These are phyloP conservation scores for Wasmannia auropunctata DNA, from an alignment of 1,140 invertebrate genomes.

Conservation along the genomic window DNA sequence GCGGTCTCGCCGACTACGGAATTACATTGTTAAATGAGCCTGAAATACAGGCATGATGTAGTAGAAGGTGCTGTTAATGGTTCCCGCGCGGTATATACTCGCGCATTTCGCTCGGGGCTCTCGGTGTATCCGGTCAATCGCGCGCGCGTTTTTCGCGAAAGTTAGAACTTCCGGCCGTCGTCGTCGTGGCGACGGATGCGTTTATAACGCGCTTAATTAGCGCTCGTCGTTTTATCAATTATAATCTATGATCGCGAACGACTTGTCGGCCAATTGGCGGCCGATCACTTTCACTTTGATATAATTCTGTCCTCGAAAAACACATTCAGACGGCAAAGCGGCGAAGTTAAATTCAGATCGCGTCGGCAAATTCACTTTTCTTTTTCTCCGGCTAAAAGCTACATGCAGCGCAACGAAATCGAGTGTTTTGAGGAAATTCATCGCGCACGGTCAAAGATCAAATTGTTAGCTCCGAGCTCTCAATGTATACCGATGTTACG, in stretches of 20 bases:
- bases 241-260: slow-evolving; percentile 17
- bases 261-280: slow-evolving; percentile 24
- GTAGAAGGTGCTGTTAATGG: slow-evolving; percentile 27
- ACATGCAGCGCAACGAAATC: background rate
- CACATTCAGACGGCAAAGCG: background rate
- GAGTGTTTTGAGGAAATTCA: background rate
- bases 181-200: background rate
- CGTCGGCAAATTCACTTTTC: background rate
- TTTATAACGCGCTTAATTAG: slow-evolving; percentile 57
- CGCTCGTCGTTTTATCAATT: slow-evolving; percentile 50
- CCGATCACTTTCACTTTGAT: slow-evolving; percentile 64
- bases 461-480: background rate
- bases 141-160: slow-evolving; percentile 65
- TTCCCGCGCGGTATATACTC: slow-evolving; percentile 36
- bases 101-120: slow-evolving; percentile 14
- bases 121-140: slow-evolving; percentile 61
- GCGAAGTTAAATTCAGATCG: background rate
- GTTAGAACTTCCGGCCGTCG: slow-evolving; percentile 63
- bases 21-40: slow-evolving; percentile 1
- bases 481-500: background rate
- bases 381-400: background rate
- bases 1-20: background rate
- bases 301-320: slow-evolving; percentile 56
- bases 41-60: background rate
- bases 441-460: background rate